These are phyloP conservation scores for Catotricha subobsoleta DNA, from an alignment of 2,888 invertebrate genomes.

Conservation along the genomic window DNA sequence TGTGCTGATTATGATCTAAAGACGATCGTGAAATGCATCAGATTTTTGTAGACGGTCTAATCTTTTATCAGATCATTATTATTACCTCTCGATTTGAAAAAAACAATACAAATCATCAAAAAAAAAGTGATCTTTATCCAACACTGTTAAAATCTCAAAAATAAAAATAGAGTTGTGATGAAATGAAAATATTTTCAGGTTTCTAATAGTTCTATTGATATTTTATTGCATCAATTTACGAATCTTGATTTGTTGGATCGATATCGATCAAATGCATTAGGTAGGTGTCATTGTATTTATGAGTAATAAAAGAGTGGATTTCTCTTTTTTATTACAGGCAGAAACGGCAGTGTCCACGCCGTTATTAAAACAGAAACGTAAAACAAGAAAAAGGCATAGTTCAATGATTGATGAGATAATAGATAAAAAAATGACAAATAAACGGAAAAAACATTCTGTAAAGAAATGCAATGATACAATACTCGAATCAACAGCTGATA, in stretches of 20 bases:
- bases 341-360: background rate
- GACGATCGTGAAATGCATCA: no score
- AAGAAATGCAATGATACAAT: background rate
- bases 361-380: background rate
- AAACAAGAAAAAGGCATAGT: background rate
- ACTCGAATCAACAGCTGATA: background rate
- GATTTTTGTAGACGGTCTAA: no score
- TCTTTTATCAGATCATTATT: no score
- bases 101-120: no score
- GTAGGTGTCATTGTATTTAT: slow-evolving; percentile 26
- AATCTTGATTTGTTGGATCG: slow-evolving; percentile 25
- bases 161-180: no score
- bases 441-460: background rate
- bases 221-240: slow-evolving; percentile 19
- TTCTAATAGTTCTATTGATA: background rate
- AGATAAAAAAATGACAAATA: slow-evolving; percentile 4
- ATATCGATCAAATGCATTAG: slow-evolving; percentile 34
- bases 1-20: no score
- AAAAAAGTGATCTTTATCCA: no score
- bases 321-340: slow-evolving; percentile 2
- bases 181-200: slow-evolving; percentile 13
- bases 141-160: no score
- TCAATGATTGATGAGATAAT: slow-evolving; percentile 2
- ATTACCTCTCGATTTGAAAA: no score
- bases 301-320: slow-evolving; percentile 4